A percentile compares a stretch with the other conserved stretches of the same genome.
These are phyloP conservation scores for Glaucopsyche alexis DNA, from an alignment of 2,888 invertebrate species.

Conservation along the genomic window DNA sequence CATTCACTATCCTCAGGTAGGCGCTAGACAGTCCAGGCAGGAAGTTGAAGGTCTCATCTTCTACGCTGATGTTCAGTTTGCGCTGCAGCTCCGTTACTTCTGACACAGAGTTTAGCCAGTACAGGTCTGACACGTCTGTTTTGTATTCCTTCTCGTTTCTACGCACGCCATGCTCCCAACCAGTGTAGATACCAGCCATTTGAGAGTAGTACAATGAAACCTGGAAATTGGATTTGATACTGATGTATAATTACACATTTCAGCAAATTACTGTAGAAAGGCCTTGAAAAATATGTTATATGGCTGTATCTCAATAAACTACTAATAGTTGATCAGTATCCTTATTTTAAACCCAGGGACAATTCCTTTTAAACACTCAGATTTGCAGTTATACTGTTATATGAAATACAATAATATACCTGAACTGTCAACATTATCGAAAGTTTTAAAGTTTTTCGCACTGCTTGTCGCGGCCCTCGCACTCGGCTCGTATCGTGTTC, in stretches of 20 bases:
- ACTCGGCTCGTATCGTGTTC: conserved; percentile 81
- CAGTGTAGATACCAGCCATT: conserved; percentile 87
- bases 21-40: conserved; percentile 79
- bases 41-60: conserved; percentile 52
- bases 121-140: conserved; percentile 82
- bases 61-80: conserved; percentile 67
- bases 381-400: too few relatives aligned
- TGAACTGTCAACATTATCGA: conserved; percentile 80
- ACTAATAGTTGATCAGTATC: too few relatives aligned
- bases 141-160: conserved; percentile 81
- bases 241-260: too few relatives aligned
- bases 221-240: conserved; percentile 51
- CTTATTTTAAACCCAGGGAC: too few relatives aligned
- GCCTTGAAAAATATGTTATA: not conserved
- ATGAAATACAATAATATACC: conserved; percentile 57
- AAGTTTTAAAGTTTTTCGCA: conserved; percentile 83
- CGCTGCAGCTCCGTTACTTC: conserved; percentile 86
- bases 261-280: too few relatives aligned
- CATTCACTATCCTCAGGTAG: conserved; percentile 81
- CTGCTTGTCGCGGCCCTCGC: conserved; percentile 77
- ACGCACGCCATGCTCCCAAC: conserved; percentile 85
- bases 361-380: too few relatives aligned
- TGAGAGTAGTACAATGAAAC: conserved; percentile 88
- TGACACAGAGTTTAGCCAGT: conserved; percentile 87
- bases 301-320: too few relatives aligned